Evolutionary conservation across 2,113 vertebrate genomes (phyloP).

Genomic region (Odontesthes bonariensis): DNA sequence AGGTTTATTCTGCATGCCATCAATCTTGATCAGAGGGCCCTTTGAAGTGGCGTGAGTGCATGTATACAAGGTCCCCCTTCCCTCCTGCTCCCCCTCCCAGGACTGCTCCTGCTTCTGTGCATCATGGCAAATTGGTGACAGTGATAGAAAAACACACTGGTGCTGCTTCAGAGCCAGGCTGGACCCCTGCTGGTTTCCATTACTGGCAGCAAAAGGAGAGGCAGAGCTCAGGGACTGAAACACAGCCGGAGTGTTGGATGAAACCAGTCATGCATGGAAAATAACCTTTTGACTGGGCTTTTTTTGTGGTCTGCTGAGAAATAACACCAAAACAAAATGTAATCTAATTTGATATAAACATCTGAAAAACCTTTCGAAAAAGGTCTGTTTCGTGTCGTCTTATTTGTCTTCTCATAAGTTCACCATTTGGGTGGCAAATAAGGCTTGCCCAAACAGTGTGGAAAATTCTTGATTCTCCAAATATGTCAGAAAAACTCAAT

Average conservation of each 20-base stretch:
- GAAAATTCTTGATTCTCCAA: neutral
- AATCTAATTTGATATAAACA: conserved; percentile 18
- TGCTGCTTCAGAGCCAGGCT: conserved; percentile 39
- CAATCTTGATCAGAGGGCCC: conserved; percentile 34
- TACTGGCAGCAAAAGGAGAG: conserved; percentile 63
- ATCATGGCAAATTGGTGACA: conserved; percentile 48
- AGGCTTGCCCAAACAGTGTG: neutral
- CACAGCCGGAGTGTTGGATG: conserved; percentile 49
- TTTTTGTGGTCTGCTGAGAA: conserved; percentile 19
- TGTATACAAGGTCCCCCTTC: conserved; percentile 15
- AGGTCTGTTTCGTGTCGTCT: neutral
- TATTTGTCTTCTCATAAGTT: neutral
- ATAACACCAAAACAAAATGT: conserved; percentile 14
- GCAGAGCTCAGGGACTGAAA: conserved; percentile 47
- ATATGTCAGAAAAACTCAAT: neutral
- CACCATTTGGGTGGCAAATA: too few relatives aligned
- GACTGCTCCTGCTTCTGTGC: conserved; percentile 59
- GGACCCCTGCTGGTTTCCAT: conserved; percentile 70
- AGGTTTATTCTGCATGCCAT: conserved; percentile 26
- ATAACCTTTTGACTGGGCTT: conserved; percentile 52
- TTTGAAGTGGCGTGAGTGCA: conserved; percentile 45
- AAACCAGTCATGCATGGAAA: conserved; percentile 35
- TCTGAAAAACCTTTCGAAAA: neutral
- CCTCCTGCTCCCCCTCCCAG: conserved; percentile 26
- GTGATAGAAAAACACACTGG: conserved; percentile 57